Conservation (phyloP, 2,113 vertebrate genomes). For the Dasyurus viverrinus region DNA sequence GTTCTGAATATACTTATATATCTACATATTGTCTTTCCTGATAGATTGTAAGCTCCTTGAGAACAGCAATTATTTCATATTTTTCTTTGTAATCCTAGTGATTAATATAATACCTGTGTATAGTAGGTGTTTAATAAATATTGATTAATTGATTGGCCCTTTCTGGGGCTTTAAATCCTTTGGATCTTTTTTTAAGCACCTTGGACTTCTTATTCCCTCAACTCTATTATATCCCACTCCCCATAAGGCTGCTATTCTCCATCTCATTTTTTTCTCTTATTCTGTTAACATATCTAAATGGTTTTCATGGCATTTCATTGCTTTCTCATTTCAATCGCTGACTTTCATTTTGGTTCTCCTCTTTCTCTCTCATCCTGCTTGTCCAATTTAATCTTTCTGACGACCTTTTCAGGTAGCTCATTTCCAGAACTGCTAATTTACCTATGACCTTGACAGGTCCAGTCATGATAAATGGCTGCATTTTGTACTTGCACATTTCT, state of each 20-base stretch:
- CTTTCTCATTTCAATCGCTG: neutral
- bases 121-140: neutral
- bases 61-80: neutral
- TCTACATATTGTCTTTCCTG: neutral
- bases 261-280: neutral
- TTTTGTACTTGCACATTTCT: neutral
- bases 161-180: neutral
- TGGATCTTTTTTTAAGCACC: neutral
- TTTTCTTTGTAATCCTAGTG: neutral
- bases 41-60: neutral
- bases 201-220: neutral
- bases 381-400: neutral
- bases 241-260: neutral
- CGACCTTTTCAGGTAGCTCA: neutral
- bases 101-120: neutral
- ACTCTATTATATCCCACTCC: accelerated
- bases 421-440: neutral
- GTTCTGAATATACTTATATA: neutral
- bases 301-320: neutral
- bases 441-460: neutral
- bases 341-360: neutral
- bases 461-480: accelerated
- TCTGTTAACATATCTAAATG: neutral
- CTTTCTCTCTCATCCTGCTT: neutral
- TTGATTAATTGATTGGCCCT: neutral